phyloP scores from a whole-genome alignment of 2,888 invertebrate genomes.

The Fragum fragum region DNA sequence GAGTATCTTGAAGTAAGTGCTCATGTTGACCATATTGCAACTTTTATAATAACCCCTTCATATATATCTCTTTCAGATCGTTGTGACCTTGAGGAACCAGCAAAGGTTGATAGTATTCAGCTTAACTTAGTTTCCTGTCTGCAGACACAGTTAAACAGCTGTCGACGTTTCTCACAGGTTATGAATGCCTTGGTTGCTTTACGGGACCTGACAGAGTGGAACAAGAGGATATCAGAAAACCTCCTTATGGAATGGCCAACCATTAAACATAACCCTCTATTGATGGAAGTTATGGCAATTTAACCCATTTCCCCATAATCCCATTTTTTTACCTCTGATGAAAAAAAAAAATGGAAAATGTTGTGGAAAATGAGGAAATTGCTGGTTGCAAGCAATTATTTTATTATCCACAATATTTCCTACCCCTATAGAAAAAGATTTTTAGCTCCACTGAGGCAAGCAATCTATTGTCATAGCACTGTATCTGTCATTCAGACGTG shows the following conservation, averaged over 20 bases:
- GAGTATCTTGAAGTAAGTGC: neutral
- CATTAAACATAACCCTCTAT: conserved; percentile 68
- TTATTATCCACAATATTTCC: too few relatives aligned
- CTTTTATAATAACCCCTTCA: too few relatives aligned
- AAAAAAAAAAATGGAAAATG: too few relatives aligned
- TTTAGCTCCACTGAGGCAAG: too few relatives aligned
- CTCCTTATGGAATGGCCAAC: conserved; percentile 72
- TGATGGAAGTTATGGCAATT: conserved; percentile 69
- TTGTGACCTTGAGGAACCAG: conserved; percentile 65
- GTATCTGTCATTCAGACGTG: too few relatives aligned
- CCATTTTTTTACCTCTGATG: too few relatives aligned
- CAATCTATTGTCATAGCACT: too few relatives aligned
- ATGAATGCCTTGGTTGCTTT: conserved; percentile 65
- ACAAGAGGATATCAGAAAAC: conserved; percentile 61
- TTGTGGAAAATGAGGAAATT: too few relatives aligned
- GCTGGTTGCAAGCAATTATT: too few relatives aligned
- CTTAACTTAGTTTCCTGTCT: conserved; percentile 68
- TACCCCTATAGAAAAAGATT: too few relatives aligned
- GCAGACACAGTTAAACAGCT: conserved; percentile 55
- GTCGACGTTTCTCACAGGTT: conserved; percentile 61
- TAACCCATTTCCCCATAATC: too few relatives aligned
- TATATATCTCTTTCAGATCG: conserved; percentile 65
- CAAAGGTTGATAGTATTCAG: conserved; percentile 71
- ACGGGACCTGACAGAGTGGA: conserved; percentile 71
- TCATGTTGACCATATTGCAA: neutral